A percentile compares a stretch with the other conserved stretches of the same genome.
These are phyloP conservation scores for Ceratoteleas bidentatus DNA, from an alignment of 1,140 invertebrate species.

Conservation along the genomic window DNA sequence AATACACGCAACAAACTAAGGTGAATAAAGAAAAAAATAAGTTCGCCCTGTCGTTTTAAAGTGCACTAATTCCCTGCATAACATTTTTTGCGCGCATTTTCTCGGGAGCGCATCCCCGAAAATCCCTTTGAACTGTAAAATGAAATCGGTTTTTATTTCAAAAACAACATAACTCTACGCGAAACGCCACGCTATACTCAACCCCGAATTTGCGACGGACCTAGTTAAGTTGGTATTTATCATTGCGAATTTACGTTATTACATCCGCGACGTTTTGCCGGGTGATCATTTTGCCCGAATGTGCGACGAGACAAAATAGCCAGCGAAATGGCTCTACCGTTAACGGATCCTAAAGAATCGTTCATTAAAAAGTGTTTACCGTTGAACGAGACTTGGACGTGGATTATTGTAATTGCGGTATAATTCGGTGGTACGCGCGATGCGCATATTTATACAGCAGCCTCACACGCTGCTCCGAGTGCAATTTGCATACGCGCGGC, in stretches of 20 bases:
- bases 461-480: constrained; percentile 4
- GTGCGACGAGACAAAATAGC: neutral
- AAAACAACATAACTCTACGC: neutral
- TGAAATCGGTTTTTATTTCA: neutral
- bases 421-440: constrained; percentile 9
- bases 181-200: neutral
- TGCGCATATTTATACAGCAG: constrained; percentile 18
- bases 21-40: no score
- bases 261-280: neutral
- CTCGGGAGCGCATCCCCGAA: no score
- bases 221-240: constrained; percentile 4
- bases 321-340: neutral
- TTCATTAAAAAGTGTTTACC: constrained; percentile 20
- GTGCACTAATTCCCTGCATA: no score
- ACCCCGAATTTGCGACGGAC: neutral
- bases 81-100: no score
- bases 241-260: neutral
- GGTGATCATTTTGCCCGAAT: neutral
- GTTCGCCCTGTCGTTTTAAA: no score
- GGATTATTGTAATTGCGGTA: constrained; percentile 13
- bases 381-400: neutral
- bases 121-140: no score
- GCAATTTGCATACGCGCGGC: constrained; percentile 27
- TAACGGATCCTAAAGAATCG: neutral
- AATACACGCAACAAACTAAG: no score